Evolutionary conservation across 1,140 invertebrate species (phyloP), one percentile per base, ranked within the genome.

Genomic region (Holotrichia oblita): DNA sequence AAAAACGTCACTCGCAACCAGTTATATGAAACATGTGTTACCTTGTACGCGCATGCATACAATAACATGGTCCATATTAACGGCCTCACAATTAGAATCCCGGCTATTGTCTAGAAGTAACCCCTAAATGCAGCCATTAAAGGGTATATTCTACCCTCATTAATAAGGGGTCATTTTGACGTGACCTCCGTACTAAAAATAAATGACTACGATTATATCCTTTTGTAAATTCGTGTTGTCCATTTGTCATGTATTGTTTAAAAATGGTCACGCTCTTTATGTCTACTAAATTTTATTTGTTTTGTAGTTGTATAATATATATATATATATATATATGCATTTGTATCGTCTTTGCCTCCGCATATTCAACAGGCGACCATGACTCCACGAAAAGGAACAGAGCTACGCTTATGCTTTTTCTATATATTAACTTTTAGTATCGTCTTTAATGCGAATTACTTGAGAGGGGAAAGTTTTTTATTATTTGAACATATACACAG

Each of bases 231-330:
- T n/a, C 73, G 73, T 42, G 73, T 74, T 74, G 73, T 74, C 73
- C 73, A 74, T 74, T 74, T 74, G 73, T 74, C 73, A 74, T 74
- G 73, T 74, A 74, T 74, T 74, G 73, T 74, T 73, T 74, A 44
- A 41, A 42, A 74, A 74, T 74, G 73, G 73, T n/a, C 73, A 41
- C 34, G 73, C 34, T 74, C 17, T 74, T 41, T 74, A 74, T 74
- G 12, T 6, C 2, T 34, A 34, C 27, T 34, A 1, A 2, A 55
- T 55, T 55, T 22, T 74, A 34, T 74, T 74, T 74, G 73, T 42
- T 74, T 74, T 40, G 73, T n/a, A 9, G 61, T 69, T 17, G n/a
- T 48, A 14, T 48, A 17, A 48, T 34, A 34, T 34, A 4, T 34
- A n/a, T n/a, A n/a, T n/a, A n/a, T n/a, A n/a, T n/a, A n/a, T n/a